Base-by-base conservation (phyloP, 2,797 vertebrate genomes). In the Columba guinea region DNA sequence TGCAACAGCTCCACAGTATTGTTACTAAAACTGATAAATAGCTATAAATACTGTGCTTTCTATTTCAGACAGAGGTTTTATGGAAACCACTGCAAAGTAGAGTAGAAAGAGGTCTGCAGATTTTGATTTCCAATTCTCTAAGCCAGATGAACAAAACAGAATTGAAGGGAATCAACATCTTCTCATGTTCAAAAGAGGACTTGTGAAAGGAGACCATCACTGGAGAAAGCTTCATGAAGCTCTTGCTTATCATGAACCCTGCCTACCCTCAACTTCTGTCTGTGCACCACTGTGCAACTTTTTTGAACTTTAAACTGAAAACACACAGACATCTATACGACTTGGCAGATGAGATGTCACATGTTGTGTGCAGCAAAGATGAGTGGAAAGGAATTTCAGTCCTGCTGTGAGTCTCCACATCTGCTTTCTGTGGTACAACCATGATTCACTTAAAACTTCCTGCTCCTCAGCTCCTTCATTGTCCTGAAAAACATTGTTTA, bases 101-200 rank as follows among this genome's bases (percentile, higher is more conserved):
- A 4, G 12, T 9, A 51, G 5, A 55, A 53, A 64, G 3, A 53
- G 14, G 7, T 41, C 63, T 68, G 46, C 32, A 35, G 7, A 20
- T 7, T 60, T 84, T 60, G 10, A 5, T 71, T 80, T 62, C n/a
- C 46, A 58, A 1, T 59, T 69, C 11, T 59, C 17, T 28, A 16
- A 49, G 5, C 5, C 49, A 44, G 28, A 49, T 11, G 27, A 79
- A 27, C 22, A 49, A 35, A 56, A 63, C 22, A 68, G 15, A 41
- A 11, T 55, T 20, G 15, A 3, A 39, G 9, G 11, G 26, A 55
- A 51, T 26, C 32, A 76, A 16, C 34, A 67, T 12, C 5, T 59
- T 46, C 17, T 39, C 0, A 0, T 41, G 21, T 20, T 79, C 37
- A 46, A 35, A 23, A 60, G 1, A 60, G n/a, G 11, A 60, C 34